Conservation (phyloP, 2,113 vertebrate genomes). For the human region GRCh38 chr3:135259001-135259500, state of each 20-base stretch:
- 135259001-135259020: slow-evolving; percentile 92
- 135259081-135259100: slow-evolving; percentile 97
- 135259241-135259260: slow-evolving; percentile 66
- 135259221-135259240: slow-evolving; percentile 59
- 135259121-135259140: slow-evolving; percentile 72
- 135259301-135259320: slow-evolving; percentile 78
- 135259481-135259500: slow-evolving; percentile 54
- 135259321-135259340: slow-evolving; percentile 79
- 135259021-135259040: slow-evolving; percentile 99
- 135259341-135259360: slow-evolving; percentile 81
- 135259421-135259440: slow-evolving; percentile 75
- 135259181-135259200: slow-evolving; percentile 58
- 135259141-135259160: slow-evolving; percentile 72
- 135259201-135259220: slow-evolving; percentile 67
- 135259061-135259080: slow-evolving; percentile 97
- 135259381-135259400: slow-evolving; percentile 70
- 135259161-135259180: slow-evolving; percentile 73
- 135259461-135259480: slow-evolving; percentile 79
- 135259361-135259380: slow-evolving; percentile 79
- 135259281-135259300: slow-evolving; percentile 82
- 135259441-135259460: slow-evolving; percentile 72
- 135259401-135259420: slow-evolving; percentile 74
- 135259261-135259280: slow-evolving; percentile 71
- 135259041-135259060: slow-evolving; percentile 99
- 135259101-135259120: slow-evolving; percentile 95